Evolutionary conservation across 1,140 invertebrate species (phyloP).

Genomic region (Brachystomella parvula): DNA sequence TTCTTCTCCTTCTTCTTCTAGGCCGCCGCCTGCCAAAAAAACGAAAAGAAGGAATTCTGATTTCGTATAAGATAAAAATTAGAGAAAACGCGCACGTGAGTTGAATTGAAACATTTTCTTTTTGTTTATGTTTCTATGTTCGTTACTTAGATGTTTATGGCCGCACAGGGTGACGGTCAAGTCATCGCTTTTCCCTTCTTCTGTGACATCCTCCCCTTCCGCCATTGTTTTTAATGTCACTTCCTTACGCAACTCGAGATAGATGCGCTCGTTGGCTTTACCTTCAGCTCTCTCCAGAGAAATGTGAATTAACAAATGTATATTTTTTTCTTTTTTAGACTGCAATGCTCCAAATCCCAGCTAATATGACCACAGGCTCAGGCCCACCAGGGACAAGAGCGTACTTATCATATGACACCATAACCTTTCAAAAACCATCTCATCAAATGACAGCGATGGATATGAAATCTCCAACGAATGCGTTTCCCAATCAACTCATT

Average conservation of each 20-base stretch:
- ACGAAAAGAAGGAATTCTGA: background rate
- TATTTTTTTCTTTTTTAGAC: constrained; percentile 26
- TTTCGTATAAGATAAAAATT: background rate
- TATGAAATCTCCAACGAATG: constrained; percentile 47
- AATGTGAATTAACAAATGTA: too few relatives aligned
- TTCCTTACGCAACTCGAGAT: too few relatives aligned
- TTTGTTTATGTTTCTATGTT: background rate
- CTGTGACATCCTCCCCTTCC: too few relatives aligned
- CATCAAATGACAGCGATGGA: constrained; percentile 45
- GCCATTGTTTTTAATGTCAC: too few relatives aligned
- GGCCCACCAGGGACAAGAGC: constrained; percentile 42
- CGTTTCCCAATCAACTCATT: constrained; percentile 87
- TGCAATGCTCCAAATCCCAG: constrained; percentile 36
- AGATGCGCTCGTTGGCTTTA: too few relatives aligned
- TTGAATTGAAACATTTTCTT: background rate
- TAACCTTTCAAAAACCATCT: constrained; percentile 61
- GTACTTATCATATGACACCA: constrained; percentile 84
- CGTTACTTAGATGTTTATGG: background rate
- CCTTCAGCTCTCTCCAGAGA: too few relatives aligned
- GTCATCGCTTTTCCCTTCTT: too few relatives aligned
- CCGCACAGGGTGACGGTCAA: too few relatives aligned
- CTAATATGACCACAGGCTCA: constrained; percentile 32
- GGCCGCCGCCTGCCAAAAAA: background rate
- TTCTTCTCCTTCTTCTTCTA: constrained; percentile 8
- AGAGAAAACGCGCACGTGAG: background rate